Evolutionary conservation across 2,797 vertebrate species (phyloP).

Genomic region (Liparis tanakae): DNA sequence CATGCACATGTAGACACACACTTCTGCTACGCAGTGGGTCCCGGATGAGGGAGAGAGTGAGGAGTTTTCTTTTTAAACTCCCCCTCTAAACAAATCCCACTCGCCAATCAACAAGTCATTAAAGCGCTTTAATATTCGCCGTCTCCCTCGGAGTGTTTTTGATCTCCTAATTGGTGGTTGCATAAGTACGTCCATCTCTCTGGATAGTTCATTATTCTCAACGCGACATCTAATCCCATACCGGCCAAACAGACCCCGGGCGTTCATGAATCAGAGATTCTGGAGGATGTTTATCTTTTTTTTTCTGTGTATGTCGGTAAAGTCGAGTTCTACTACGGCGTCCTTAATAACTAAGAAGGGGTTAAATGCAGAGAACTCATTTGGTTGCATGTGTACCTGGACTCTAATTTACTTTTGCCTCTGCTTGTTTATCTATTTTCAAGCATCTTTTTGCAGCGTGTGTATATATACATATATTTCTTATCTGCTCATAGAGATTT

Average conservation of each 20-base stretch:
- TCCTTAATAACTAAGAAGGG: too few relatives aligned
- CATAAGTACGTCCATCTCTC: slow-evolving; percentile 75
- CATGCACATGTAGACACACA: slow-evolving; percentile 4
- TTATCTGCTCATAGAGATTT: not conserved
- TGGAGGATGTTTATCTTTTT: slow-evolving; percentile 17
- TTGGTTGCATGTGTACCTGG: too few relatives aligned
- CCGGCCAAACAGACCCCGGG: slow-evolving; percentile 56
- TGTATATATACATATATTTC: not conserved
- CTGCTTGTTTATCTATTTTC: slow-evolving; percentile 11
- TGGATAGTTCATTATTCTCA: slow-evolving; percentile 71
- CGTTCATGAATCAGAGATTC: slow-evolving; percentile 42
- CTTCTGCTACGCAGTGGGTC: not conserved
- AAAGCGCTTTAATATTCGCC: slow-evolving; percentile 67
- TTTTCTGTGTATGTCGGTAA: slow-evolving; percentile 6
- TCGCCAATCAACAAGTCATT: slow-evolving; percentile 63
- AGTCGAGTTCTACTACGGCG: slow-evolving; percentile 15
- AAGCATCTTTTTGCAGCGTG: not conserved
- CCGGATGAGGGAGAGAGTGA: slow-evolving; percentile 15
- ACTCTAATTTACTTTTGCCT: slow-evolving; percentile 23
- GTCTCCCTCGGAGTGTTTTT: slow-evolving; percentile 60
- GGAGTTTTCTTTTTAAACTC: slow-evolving; percentile 46
- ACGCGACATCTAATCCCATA: slow-evolving; percentile 58
- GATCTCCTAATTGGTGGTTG: slow-evolving; percentile 76
- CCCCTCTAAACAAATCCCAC: slow-evolving; percentile 55
- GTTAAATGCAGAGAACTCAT: too few relatives aligned